These are phyloP conservation scores for Tetragnatha versicolor DNA, from an alignment of 1,140 invertebrate species.

Conservation along the genomic window DNA sequence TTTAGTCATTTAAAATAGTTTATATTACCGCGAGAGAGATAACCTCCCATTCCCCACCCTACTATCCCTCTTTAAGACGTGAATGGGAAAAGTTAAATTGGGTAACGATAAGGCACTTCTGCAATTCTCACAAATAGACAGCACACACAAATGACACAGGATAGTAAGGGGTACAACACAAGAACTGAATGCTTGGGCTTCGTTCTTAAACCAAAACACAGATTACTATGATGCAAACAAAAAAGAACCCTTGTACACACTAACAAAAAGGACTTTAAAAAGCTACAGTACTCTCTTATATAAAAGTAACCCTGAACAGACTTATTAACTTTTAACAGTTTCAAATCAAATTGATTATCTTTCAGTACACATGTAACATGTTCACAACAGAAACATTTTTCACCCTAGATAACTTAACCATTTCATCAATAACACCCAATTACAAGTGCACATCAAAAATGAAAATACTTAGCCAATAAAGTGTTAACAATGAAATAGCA, in stretches of 20 bases:
- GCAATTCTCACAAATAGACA: conserved; percentile 46
- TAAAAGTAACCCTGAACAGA: too few species aligned
- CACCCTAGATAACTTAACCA: not conserved
- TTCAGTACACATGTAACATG: not conserved
- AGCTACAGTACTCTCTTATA: too few species aligned
- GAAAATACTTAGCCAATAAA: conserved; percentile 15
- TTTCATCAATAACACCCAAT: not conserved
- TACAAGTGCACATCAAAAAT: conserved; percentile 16
- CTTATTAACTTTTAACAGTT: too few species aligned
- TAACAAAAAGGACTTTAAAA: too few species aligned
- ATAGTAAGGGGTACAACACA: too few species aligned
- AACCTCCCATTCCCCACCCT: conserved; percentile 29
- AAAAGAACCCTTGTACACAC: too few species aligned
- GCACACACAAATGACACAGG: conserved; percentile 37
- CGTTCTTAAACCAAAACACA: too few species aligned
- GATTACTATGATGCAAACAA: too few species aligned
- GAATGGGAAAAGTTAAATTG: conserved; percentile 46
- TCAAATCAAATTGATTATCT: too few species aligned
- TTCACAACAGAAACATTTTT: not conserved
- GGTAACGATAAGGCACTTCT: conserved; percentile 52
- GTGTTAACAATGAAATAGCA: conserved; percentile 20
- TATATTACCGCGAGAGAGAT: conserved; percentile 27
- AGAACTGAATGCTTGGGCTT: too few species aligned
- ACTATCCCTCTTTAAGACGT: conserved; percentile 18
- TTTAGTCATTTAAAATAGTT: conserved; percentile 41